phyloP scores from a whole-genome alignment of 2,113 vertebrate species.

The Puntigrus tetrazona region DNA sequence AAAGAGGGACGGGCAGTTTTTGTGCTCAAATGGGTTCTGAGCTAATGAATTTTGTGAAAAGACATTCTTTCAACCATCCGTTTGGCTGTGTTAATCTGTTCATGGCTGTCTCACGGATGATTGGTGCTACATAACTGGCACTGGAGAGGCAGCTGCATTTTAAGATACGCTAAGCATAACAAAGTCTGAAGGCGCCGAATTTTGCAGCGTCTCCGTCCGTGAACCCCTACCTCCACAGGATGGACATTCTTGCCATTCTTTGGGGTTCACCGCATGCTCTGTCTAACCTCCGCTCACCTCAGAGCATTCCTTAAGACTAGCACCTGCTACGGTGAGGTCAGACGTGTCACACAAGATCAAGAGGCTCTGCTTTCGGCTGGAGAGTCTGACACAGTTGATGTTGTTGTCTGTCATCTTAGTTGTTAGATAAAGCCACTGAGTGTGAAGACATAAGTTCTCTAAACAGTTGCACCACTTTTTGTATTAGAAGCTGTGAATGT shows the following conservation, averaged over 20 bases:
- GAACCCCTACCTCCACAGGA: constrained; percentile 54
- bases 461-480: not conserved
- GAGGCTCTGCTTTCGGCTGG: constrained; percentile 10
- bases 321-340: constrained; percentile 43
- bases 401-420: constrained; percentile 27
- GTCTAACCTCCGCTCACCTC: constrained; percentile 64
- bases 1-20: not conserved
- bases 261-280: constrained; percentile 1
- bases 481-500: no score
- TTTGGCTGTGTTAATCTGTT: constrained; percentile 62
- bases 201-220: not conserved
- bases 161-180: constrained; percentile 33
- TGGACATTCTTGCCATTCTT: constrained; percentile 64
- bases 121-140: not conserved
- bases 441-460: not conserved
- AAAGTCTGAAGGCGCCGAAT: constrained; percentile 43
- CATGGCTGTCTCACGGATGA: constrained; percentile 43
- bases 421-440: not conserved
- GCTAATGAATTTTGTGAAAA: constrained; percentile 9
- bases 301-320: constrained; percentile 30
- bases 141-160: not conserved
- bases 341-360: constrained; percentile 13
- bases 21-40: not conserved
- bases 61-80: constrained; percentile 62
- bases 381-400: not conserved